Base-by-base conservation (phyloP, 2,113 vertebrate genomes). In the Litocranius walleri region DNA sequence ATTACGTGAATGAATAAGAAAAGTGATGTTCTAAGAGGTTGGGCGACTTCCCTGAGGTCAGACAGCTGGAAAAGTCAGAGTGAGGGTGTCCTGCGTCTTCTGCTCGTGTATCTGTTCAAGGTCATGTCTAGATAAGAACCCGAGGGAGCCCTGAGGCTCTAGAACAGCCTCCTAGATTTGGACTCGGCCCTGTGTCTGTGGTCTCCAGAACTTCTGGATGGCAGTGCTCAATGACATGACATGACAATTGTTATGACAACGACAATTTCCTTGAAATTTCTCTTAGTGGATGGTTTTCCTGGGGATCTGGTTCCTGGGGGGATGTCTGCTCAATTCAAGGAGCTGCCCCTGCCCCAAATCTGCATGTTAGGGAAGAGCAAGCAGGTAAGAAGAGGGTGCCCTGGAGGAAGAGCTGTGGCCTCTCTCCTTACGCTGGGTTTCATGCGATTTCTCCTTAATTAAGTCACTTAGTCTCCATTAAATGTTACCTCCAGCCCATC, bases 391-490 rank as follows among this genome's bases (percentile, higher is more conserved):
- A 59, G 15, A 56, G 48, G 3, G 5, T 25, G 5, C 5, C 3
- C 74, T 21, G 5, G 62, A 36, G 61, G 40, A 40, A 17, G 80
- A 62, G 67, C 13, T 6, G 11, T 0, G n/a, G 8, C 56, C 93
- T 74, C 33, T 74, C 74, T 87, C 15, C 13, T 78, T 29, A 11
- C 23, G 56, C 84, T 61, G 62, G 64, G 45, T 84, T 97, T 71
- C 40, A 33, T 96, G 90, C 77, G 0, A 83, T 95, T 97, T 96
- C 97, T 90, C 85, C 88, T 86, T 98, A 96, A 96, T 98, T 98
- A 97, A 86, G 95, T 96, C 97, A 71, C 84, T 88, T 40, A 52
- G 57, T 52, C 87, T 89, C 88, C 57, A n/a, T 71, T 95, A 59
- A 84, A 30, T 9, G 21, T n/a, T 59, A 74, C 95, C 83, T 97